A percentile compares a stretch with the other conserved stretches of the same genome.
phyloP scores from a whole-genome alignment of 2,113 vertebrate genomes.

The Tauraco erythrolophus region DNA sequence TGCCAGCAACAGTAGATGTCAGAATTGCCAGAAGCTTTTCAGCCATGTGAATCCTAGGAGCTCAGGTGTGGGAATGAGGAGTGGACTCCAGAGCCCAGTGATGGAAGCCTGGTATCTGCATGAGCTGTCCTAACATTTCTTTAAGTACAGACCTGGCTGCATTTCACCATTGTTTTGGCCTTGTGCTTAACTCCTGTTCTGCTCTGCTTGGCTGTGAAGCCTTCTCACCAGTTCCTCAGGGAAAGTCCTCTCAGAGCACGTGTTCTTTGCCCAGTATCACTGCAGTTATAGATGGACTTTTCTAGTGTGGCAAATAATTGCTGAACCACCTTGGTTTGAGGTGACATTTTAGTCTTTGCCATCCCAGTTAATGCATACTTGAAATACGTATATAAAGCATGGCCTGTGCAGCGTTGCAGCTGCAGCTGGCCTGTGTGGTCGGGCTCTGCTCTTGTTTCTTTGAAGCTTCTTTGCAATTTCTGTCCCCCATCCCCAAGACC shows the following conservation, averaged over 20 bases:
- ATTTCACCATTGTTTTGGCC: background rate
- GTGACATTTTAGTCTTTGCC: background rate
- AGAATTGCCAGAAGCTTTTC: background rate
- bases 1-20: background rate
- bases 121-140: background rate
- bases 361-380: background rate
- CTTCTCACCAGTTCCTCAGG: background rate
- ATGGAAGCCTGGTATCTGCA: background rate
- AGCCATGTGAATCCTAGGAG: background rate
- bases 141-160: background rate
- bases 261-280: background rate
- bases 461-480: background rate
- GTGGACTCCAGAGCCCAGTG: background rate
- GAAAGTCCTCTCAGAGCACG: background rate
- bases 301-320: background rate
- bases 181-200: background rate
- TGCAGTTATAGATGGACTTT: background rate
- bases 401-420: background rate
- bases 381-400: accelerated
- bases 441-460: background rate
- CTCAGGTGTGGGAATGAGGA: background rate
- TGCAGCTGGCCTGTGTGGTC: background rate
- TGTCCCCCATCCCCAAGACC: no score
- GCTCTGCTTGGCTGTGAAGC: background rate
- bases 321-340: background rate